Base-by-base conservation (phyloP, 2,113 vertebrate genomes). In the Alouatta palliata region DNA sequence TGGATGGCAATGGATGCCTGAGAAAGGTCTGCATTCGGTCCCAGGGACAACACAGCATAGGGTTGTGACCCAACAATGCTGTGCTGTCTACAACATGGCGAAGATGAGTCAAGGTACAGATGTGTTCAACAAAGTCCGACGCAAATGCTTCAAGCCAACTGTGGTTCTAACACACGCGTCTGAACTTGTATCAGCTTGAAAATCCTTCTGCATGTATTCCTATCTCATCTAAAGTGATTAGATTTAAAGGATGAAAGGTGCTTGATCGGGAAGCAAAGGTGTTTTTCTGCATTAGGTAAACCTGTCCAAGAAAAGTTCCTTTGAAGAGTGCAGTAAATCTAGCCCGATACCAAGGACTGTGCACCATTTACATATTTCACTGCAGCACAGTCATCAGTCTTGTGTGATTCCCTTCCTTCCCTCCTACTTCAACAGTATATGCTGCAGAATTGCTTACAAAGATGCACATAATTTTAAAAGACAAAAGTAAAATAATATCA, bases 241-340 rank as follows among this genome's bases (percentile, higher is more conserved):
- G 87, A 89, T 83, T 83, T 76, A 84, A 93, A 95, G 64, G 85
- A 64, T 76, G 86, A 88, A 90, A 97, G 45, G 91, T 87, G 84
- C 56, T 86, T 97, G 97, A 93, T 90, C 96, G 81, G 80, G 92
- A 97, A 97, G 93, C 89, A 87, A 75, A 95, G 94, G 94, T 86
- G n/a, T 82, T 97, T 96, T 87, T 90, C 96, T 91, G 47, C 86
- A 90, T 70, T 71, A 79, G 87, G 90, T 49, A 91, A 94, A 93
- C 82, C 76, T 40, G 79, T 56, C 90, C 11, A 52, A 64, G 75
- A 86, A 86, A 43, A 45, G 89, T 58, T 83, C 5, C 90, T 95
- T 85, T 80, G 82, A 79, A 93, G 79, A 76, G 68, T 27, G 43
- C 37, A 70, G 89, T 64, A 83, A 86, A 90, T 93, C 73, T 43